A percentile compares a stretch with the other conserved stretches of the same genome.
These are phyloP conservation scores for Vannuccia rotundouncinata DNA, from an alignment of 2,888 invertebrate species.

Conservation along the genomic window DNA sequence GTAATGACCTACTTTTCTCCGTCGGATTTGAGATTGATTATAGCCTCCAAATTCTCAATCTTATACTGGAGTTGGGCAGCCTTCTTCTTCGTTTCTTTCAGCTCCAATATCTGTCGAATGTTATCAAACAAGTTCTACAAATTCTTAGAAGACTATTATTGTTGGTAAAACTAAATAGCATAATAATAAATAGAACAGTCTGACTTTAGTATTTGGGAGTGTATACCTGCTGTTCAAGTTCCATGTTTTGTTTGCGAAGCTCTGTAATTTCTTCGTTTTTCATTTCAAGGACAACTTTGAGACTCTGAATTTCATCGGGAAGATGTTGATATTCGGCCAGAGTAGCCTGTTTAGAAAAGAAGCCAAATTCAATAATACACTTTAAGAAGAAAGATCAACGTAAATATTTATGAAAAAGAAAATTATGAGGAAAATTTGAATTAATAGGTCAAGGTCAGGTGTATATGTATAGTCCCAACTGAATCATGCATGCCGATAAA, in stretches of 20 bases:
- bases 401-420: too few relatives aligned
- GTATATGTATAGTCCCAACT: too few relatives aligned
- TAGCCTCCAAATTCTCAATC: constrained; percentile 76
- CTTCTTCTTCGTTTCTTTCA: constrained; percentile 61
- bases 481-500: too few relatives aligned
- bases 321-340: constrained; percentile 51
- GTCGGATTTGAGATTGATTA: constrained; percentile 65
- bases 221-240: constrained; percentile 57
- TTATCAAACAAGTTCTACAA: too few relatives aligned
- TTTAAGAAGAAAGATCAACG: too few relatives aligned
- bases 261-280: constrained; percentile 77
- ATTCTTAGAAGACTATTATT: too few relatives aligned
- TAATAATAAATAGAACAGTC: too few relatives aligned
- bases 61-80: constrained; percentile 72
- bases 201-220: too few relatives aligned
- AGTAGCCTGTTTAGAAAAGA: neutral
- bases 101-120: constrained; percentile 59
- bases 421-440: too few relatives aligned
- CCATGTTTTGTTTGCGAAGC: constrained; percentile 61
- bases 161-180: too few relatives aligned
- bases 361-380: too few relatives aligned
- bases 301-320: constrained; percentile 71
- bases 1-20: constrained; percentile 65
- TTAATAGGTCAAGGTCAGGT: too few relatives aligned
- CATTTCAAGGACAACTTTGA: constrained; percentile 78